Percentiles rank a stretch among this genome's conserved stretches.
phyloP scores from a whole-genome alignment of 2,113 vertebrate genomes.

The Poecilia latipinna region DNA sequence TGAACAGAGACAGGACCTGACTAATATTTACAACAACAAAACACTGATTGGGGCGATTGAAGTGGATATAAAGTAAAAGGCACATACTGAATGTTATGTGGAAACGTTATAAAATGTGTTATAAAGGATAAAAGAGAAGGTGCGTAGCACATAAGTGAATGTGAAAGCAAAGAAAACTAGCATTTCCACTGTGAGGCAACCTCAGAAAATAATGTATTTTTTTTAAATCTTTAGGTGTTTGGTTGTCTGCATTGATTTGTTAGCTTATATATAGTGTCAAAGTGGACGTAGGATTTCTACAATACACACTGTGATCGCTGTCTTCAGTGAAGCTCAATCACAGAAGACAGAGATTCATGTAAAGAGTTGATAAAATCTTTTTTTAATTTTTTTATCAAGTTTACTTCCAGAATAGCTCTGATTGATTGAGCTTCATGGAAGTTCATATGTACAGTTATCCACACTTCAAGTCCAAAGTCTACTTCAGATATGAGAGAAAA shows the following conservation, averaged over 20 bases:
- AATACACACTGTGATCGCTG: not conserved
- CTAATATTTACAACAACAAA: constrained; percentile 74
- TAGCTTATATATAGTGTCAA: not conserved
- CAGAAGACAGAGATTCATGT: constrained; percentile 6
- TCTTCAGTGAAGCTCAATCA: not conserved
- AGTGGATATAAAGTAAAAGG: not conserved
- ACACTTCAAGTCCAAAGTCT: not conserved
- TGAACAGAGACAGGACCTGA: not conserved
- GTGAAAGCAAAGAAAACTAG: constrained; percentile 5
- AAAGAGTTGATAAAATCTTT: not conserved
- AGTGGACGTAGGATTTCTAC: not conserved
- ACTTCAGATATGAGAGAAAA: not conserved
- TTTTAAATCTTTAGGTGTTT: not conserved
- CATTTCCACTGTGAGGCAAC: not conserved
- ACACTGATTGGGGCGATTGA: constrained; percentile 37
- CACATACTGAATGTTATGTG: not conserved
- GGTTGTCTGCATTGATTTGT: not conserved
- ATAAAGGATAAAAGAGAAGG: constrained; percentile 24
- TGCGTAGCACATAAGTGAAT: constrained; percentile 8
- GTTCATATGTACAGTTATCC: not conserved
- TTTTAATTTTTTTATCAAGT: not conserved
- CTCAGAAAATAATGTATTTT: not conserved
- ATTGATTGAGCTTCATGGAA: not conserved
- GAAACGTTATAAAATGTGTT: constrained; percentile 26
- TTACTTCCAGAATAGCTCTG: not conserved